These are phyloP conservation scores for Drosophila recens DNA, from an alignment of 2,888 invertebrate species.

Conservation along the genomic window DNA sequence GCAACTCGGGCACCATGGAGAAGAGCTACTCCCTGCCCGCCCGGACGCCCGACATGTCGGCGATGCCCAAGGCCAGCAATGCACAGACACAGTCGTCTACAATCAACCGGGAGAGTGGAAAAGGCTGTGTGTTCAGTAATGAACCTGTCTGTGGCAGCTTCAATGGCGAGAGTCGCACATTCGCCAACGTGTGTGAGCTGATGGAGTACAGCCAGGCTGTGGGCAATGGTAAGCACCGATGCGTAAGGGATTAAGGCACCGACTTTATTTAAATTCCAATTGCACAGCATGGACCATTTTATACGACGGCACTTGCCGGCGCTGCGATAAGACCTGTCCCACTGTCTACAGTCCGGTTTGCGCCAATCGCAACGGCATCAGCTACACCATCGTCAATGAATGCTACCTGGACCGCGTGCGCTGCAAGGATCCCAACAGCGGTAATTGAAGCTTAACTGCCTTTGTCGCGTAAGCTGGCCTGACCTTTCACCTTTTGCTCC, in stretches of 20 bases:
- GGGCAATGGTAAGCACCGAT: slow-evolving; percentile 60
- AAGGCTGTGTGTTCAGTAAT: slow-evolving; percentile 68
- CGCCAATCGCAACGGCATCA: slow-evolving; percentile 67
- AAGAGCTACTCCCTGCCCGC: slow-evolving; percentile 69
- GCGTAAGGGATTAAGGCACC: slow-evolving; percentile 13
- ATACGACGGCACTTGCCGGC: slow-evolving; percentile 67
- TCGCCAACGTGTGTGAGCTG: slow-evolving; percentile 71
- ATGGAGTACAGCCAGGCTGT: slow-evolving; percentile 64
- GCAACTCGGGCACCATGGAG: slow-evolving; percentile 61
- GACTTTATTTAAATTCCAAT: slow-evolving; percentile 10
- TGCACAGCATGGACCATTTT: slow-evolving; percentile 73
- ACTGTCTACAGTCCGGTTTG: slow-evolving; percentile 70
- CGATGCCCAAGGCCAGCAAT: not conserved
- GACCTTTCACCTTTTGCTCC: not conserved
- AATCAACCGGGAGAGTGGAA: not conserved
- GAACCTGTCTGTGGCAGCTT: slow-evolving; percentile 70
- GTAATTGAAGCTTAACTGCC: slow-evolving; percentile 50
- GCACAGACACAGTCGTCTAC: not conserved
- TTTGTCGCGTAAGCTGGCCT: not conserved
- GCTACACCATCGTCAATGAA: slow-evolving; percentile 76
- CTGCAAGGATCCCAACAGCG: slow-evolving; percentile 71
- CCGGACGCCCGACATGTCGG: slow-evolving; percentile 39
- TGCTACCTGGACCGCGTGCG: slow-evolving; percentile 72
- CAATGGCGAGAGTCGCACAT: slow-evolving; percentile 62
- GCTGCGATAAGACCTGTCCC: slow-evolving; percentile 67